These are phyloP conservation scores for Malachius bipustulatus DNA, from an alignment of 2,888 invertebrate species.

Conservation along the genomic window DNA sequence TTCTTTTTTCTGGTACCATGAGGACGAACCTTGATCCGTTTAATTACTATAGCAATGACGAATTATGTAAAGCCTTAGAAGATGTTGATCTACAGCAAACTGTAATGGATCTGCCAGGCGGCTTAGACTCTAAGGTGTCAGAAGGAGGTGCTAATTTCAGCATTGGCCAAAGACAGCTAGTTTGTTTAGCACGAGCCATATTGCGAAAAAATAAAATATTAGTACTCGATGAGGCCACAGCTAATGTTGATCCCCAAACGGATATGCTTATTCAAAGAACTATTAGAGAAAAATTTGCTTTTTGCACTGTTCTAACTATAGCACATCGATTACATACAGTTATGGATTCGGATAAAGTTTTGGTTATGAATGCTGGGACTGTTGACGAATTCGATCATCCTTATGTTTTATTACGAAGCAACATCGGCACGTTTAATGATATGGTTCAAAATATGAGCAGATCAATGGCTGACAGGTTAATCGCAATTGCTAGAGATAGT, in stretches of 20 bases:
- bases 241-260: conserved; percentile 69
- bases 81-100: conserved; percentile 66
- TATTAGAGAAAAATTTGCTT: conserved; percentile 59
- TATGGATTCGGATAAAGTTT: conserved; percentile 72
- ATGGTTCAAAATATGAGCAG: conserved; percentile 63
- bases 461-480: conserved; percentile 51
- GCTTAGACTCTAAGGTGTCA: conserved; percentile 38
- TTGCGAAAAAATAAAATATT: conserved; percentile 35
- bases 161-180: conserved; percentile 49
- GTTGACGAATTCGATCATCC: conserved; percentile 71
- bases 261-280: conserved; percentile 66
- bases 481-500: conserved; percentile 42
- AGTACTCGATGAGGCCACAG: conserved; percentile 59
- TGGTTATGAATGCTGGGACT: conserved; percentile 69
- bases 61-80: conserved; percentile 69
- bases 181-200: conserved; percentile 56
- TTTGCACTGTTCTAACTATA: conserved; percentile 71
- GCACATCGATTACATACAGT: conserved; percentile 76
- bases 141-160: conserved; percentile 47
- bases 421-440: conserved; percentile 38
- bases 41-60: conserved; percentile 59
- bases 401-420: conserved; percentile 44
- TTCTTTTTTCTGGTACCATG: conserved; percentile 73
- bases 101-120: conserved; percentile 36
- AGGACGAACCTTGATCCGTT: conserved; percentile 87